A percentile compares a stretch with the other conserved stretches of the same genome.
These are phyloP conservation scores for Periplaneta americana DNA, from an alignment of 1,140 invertebrate species.

Conservation along the genomic window DNA sequence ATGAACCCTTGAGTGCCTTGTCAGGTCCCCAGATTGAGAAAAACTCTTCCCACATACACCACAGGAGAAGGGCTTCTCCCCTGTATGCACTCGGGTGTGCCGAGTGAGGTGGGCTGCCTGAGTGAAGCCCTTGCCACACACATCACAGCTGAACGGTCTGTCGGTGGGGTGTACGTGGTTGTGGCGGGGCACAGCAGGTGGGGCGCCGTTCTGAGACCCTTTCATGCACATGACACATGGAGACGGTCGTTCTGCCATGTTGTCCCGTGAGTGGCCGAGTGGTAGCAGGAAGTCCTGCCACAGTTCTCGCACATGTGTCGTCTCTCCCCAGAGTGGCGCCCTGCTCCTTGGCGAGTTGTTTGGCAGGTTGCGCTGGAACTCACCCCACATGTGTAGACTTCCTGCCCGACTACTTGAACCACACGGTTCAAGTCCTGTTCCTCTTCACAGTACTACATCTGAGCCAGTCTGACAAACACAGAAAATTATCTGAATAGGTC, in stretches of 20 bases:
- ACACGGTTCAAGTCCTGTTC: neutral
- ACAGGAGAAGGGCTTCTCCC: slow-evolving; percentile 35
- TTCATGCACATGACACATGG: neutral
- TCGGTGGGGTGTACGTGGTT: slow-evolving; percentile 27
- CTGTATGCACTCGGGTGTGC: slow-evolving; percentile 29
- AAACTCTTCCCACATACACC: slow-evolving; percentile 35
- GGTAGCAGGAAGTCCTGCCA: neutral
- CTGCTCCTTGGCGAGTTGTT: neutral
- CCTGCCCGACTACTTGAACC: neutral
- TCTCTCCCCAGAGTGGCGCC: neutral
- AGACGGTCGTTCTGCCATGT: neutral
- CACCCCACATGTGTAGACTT: neutral
- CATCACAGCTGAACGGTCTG: slow-evolving; percentile 37
- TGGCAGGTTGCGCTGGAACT: neutral
- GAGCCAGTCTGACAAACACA: neutral
- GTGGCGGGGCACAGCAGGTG: neutral
- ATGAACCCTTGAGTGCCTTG: slow-evolving; percentile 34
- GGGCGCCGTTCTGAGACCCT: neutral
- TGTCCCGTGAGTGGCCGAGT: neutral
- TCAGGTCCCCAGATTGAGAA: slow-evolving; percentile 34
- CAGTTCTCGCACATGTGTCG: neutral
- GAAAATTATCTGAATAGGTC: no score
- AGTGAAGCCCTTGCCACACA: slow-evolving; percentile 36
- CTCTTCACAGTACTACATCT: neutral
- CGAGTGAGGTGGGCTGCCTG: slow-evolving; percentile 15